Conservation (phyloP, 2,113 vertebrate species). For the Alethe diademata region DNA sequence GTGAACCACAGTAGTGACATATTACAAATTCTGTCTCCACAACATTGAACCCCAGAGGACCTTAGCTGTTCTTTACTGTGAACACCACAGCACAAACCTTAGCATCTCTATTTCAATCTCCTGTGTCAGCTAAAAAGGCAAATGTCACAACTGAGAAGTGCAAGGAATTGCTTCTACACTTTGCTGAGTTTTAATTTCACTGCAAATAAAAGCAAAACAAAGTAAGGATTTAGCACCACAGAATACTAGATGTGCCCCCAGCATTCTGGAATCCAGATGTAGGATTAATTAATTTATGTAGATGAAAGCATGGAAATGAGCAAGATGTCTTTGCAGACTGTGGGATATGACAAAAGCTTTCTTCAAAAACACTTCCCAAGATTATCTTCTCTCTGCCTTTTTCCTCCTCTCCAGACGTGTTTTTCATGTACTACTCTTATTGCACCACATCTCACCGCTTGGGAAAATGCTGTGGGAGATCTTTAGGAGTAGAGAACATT, state of each 20-base stretch:
- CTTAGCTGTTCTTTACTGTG: neutral
- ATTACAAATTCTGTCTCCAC: neutral
- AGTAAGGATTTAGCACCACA: neutral
- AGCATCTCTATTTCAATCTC: neutral
- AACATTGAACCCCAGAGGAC: neutral
- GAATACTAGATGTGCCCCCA: neutral
- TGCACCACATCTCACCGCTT: no score
- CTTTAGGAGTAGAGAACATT: neutral
- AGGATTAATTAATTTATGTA: neutral
- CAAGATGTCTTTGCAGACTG: neutral
- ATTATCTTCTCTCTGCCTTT: neutral
- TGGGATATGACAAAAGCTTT: neutral
- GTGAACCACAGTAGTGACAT: neutral
- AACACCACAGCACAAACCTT: neutral
- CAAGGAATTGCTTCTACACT: neutral
- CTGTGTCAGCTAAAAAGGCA: neutral
- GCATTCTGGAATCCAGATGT: neutral
- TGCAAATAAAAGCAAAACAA: neutral
- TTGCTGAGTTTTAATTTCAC: slow-evolving; percentile 11
- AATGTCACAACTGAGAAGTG: neutral
- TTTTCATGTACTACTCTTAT: fast-evolving
- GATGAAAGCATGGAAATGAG: neutral
- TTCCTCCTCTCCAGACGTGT: neutral
- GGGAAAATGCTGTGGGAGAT: neutral
- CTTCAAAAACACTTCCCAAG: neutral